Percentiles rank a stretch among this genome's conserved stretches.
phyloP scores from a whole-genome alignment of 2,888 invertebrate genomes.

The Diadromus collaris region DNA sequence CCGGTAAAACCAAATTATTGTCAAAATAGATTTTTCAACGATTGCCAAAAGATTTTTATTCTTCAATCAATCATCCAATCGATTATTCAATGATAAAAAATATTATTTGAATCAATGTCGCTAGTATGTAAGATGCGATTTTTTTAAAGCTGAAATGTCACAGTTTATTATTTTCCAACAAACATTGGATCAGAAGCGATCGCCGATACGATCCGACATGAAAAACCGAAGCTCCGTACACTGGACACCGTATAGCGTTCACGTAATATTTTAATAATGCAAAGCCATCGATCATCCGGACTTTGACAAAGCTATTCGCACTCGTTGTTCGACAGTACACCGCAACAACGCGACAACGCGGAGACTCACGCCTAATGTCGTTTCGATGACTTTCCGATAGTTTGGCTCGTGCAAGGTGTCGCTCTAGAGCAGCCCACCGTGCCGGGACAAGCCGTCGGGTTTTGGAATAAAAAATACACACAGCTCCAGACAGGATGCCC shows the following conservation, averaged over 20 bases:
- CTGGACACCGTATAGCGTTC: conserved; percentile 16
- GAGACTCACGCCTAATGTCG: conserved; percentile 72
- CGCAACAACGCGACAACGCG: conserved; percentile 34
- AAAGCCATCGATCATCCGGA: conserved; percentile 71
- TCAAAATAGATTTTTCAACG: too few relatives aligned
- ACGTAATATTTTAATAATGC: conserved; percentile 55
- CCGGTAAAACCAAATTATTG: too few relatives aligned
- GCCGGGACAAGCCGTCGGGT: conserved; percentile 16
- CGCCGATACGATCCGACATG: not conserved
- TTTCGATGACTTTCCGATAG: conserved; percentile 79
- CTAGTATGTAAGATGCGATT: too few relatives aligned
- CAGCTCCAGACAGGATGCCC: conserved; percentile 50
- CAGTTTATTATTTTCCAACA: not conserved
- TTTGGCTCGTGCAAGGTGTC: conserved; percentile 69
- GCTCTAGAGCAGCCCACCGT: conserved; percentile 19
- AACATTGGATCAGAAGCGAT: not conserved
- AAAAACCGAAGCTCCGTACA: not conserved
- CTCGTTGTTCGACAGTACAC: conserved; percentile 32
- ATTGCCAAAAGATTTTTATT: too few relatives aligned
- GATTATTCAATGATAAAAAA: too few relatives aligned
- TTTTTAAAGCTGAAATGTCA: not conserved
- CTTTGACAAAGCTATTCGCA: conserved; percentile 65
- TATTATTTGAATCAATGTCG: too few relatives aligned
- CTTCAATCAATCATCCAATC: too few relatives aligned
- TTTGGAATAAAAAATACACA: conserved; percentile 65